These are phyloP conservation scores for Lasius platythorax DNA, from an alignment of 2,888 invertebrate species.

Conservation along the genomic window DNA sequence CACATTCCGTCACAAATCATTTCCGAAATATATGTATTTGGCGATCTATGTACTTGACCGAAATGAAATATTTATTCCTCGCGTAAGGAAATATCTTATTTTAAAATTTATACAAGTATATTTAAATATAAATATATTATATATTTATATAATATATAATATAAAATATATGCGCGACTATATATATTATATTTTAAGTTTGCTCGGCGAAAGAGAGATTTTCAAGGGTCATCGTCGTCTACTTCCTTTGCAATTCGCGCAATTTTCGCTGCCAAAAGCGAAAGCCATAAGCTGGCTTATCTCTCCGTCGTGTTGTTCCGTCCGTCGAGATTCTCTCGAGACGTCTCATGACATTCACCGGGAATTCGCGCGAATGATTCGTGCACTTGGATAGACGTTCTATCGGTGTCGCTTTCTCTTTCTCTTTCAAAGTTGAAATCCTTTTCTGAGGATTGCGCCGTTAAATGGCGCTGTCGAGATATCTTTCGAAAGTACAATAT, in stretches of 20 bases:
- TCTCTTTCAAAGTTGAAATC: slow-evolving; percentile 15
- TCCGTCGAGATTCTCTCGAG: slow-evolving; percentile 5
- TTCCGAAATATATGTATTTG: not conserved
- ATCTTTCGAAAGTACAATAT: slow-evolving; percentile 36
- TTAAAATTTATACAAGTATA: not conserved
- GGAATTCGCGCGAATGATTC: not conserved
- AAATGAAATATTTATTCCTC: not conserved
- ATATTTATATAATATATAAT: not conserved
- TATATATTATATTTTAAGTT: not conserved
- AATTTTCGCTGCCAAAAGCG: not conserved
- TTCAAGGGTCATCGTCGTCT: not conserved
- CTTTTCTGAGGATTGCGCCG: slow-evolving; percentile 32
- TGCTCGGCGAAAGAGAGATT: not conserved
- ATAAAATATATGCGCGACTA: not conserved
- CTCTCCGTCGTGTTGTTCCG: not conserved
- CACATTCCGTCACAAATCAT: not conserved
- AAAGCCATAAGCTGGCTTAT: not conserved
- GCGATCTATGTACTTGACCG: not conserved
- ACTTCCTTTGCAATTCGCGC: not conserved
- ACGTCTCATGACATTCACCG: slow-evolving; percentile 18
- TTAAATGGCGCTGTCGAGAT: slow-evolving; percentile 24
- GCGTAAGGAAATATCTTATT: not conserved
- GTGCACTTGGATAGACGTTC: slow-evolving; percentile 35
- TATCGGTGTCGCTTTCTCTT: not conserved
- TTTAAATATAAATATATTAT: not conserved